Evolutionary conservation across 2,113 vertebrate species (phyloP).

Genomic region (Pluvialis apricaria): DNA sequence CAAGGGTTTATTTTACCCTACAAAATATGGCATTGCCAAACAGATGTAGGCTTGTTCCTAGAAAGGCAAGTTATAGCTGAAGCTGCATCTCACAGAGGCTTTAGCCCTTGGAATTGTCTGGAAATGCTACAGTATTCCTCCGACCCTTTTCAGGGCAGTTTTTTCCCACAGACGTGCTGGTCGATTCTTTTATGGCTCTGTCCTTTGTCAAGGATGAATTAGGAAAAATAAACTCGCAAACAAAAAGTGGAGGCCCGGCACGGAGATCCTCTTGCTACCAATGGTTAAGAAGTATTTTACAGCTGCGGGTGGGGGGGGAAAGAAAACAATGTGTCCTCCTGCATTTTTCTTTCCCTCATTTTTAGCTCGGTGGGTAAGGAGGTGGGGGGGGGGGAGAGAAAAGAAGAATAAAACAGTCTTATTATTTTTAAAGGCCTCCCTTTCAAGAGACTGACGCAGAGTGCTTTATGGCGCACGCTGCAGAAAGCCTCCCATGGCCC

Average conservation of each 20-base stretch:
- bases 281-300: constrained; percentile 45
- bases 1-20: constrained; percentile 73
- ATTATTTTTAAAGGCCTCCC: not conserved
- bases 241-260: constrained; percentile 54
- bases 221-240: constrained; percentile 63
- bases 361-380: not conserved
- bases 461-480: not conserved
- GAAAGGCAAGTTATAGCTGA: constrained; percentile 62
- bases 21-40: constrained; percentile 72
- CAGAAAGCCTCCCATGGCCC: not conserved
- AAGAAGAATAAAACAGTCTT: not conserved
- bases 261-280: constrained; percentile 11
- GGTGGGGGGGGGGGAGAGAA: rapidly evolving
- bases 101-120: constrained; percentile 47
- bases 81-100: constrained; percentile 48
- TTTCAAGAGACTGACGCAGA: not conserved
- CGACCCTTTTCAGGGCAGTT: constrained; percentile 57
- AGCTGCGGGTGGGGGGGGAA: not conserved
- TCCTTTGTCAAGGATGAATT: constrained; percentile 34
- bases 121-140: constrained; percentile 52
- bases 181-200: constrained; percentile 30
- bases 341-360: not conserved
- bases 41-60: constrained; percentile 76
- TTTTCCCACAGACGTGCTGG: constrained; percentile 52
- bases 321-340: constrained; percentile 11